Base-by-base conservation (phyloP, 1,140 invertebrate species). In the Nephila pilipes region DNA sequence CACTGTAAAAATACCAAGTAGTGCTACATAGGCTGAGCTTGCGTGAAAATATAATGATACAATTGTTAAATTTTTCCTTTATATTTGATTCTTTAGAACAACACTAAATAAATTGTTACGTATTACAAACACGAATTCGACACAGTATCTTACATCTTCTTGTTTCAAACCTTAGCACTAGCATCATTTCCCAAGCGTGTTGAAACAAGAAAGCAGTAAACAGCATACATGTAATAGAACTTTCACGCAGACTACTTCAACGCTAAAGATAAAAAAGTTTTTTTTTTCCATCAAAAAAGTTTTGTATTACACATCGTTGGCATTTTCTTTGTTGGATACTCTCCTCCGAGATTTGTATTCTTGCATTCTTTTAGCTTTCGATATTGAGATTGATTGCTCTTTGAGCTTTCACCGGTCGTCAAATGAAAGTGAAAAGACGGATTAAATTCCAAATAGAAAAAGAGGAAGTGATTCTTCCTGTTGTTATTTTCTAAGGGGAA, bases 361-460 rank as follows among this genome's bases (percentile, higher is more conserved):
- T 46, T 46, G 36, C 80, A 46, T 81, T 55, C 80, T 81, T 54
- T 46, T 25, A 81, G 80, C 0, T 46, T n/a, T 81, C 80, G 46
- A 81, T 81, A 81, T 81, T 81, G 80, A 81, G 80, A 81, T 81
- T 81, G 80, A 81, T 81, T 81, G 46, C 80, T 20, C 46, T 81
- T 81, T 81, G 80, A 81, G 80, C 80, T 81, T 55, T 81, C 46
- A 55, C 16, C 69, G 80, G 46, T 81, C 46, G 18, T 81, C 80
- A 81, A 81, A 81, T 54, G 80, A 81, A 81, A 81, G 80, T 55
- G 80, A 81, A 81, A 81, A 55, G 80, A 54, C 46, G 80, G 80
- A 81, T 81, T 81, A 81, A 81, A 81, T 81, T 81, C 80, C 80
- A 81, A 81, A 81, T 25, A 55, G 38, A 81, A 81, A n/a, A 81